Conservation (phyloP, 2,113 vertebrate species). For the Oenanthe melanoleuca region DNA sequence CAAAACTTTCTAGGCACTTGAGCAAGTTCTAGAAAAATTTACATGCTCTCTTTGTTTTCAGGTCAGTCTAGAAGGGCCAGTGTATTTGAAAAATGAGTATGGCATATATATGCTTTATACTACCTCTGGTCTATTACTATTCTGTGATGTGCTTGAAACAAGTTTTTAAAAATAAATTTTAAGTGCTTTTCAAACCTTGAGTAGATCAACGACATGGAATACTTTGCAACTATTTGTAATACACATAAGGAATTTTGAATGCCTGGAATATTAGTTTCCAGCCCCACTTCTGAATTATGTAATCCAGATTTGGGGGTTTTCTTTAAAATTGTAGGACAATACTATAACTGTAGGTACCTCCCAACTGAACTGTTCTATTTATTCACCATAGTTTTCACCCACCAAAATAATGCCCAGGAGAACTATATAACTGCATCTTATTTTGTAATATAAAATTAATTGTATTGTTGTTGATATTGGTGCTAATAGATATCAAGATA, state of each 20-base stretch:
- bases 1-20: not conserved
- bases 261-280: not conserved
- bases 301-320: not conserved
- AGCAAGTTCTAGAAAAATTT: not conserved
- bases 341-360: not conserved
- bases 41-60: not conserved
- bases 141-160: not conserved
- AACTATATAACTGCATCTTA: not conserved
- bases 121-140: not conserved
- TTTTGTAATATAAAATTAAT: not conserved
- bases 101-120: not conserved
- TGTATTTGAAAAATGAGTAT: not conserved
- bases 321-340: not conserved
- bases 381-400: not conserved
- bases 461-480: not conserved
- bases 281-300: not conserved
- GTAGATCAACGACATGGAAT: not conserved
- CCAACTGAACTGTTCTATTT: not conserved
- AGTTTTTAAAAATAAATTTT: not conserved
- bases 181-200: not conserved
- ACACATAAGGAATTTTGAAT: not conserved
- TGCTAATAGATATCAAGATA: not conserved
- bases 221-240: not conserved
- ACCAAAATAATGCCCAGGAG: not conserved
- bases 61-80: not conserved